Evolutionary conservation across 30 jellyfish, hydroid and myxozoan species (phyloP), one percentile per base, ranked within the genome.

Genomic region (Mastigias papua): DNA sequence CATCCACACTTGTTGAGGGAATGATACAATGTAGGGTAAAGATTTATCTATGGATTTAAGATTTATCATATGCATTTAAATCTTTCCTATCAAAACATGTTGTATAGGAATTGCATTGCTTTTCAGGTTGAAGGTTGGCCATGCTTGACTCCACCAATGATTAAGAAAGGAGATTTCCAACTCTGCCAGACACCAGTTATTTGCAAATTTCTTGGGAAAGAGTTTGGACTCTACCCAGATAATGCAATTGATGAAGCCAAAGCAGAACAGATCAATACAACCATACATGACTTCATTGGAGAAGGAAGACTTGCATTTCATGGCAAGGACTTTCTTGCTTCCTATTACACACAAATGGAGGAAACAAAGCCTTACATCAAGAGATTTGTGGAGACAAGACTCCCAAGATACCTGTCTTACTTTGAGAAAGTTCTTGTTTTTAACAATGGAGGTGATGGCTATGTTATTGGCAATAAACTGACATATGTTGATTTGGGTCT

Each of bases 401-500:
- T 86, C 0, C 69, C 77, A 46, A 62, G 34, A 19, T 86, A 13
- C 67, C 88, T 86, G 19, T 23, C 64, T 46, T 64, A 86, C 60
- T 86, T 86, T 86, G 94, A 86, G 63, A 73, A 72, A 34, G 57
- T 74, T 15, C 42, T 86, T 5, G 26, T 6, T 3, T 54, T 57
- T 19, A 86, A 86, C 51, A 51, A 26, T 65, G 81, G 73, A 32
- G 94, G 94, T 20, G 76, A 86, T 57, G 88, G 94, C 15, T 86
- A 10, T 61, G 94, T 73, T 10, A 73, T 61, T 66, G 96, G 90
- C 29, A 50, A 50, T 26, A 87, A 75, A 51, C 51, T 87, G 82
- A 87, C 96, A 0, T 87, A 87, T 71, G 90, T 87, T 65, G 96
- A 88, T 69, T 48, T 88, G 61, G 96, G 96, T 22, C 84, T 88